Conservation (phyloP, 2,888 invertebrate species). For the Schizaphis graminum region DNA sequence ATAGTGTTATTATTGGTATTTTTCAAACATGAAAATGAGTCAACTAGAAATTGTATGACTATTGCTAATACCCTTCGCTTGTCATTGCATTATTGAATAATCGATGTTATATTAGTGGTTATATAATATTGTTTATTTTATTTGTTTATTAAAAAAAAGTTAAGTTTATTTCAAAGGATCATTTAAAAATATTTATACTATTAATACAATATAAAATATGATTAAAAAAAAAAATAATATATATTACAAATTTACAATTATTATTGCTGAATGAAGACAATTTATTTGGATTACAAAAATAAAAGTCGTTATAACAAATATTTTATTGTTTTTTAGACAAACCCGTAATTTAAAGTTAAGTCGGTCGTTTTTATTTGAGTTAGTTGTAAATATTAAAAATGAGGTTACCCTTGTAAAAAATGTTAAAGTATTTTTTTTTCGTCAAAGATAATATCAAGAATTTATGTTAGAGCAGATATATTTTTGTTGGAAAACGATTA, state of each 20-base stretch:
- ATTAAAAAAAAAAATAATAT: background rate
- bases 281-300: background rate
- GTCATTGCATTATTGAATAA: background rate
- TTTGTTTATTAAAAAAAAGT: background rate
- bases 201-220: background rate
- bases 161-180: background rate
- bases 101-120: background rate
- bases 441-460: background rate
- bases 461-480: background rate
- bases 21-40: background rate
- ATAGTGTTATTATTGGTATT: background rate
- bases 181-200: background rate
- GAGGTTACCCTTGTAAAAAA: background rate
- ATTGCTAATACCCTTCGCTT: background rate
- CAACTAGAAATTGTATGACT: background rate
- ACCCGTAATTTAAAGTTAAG: background rate
- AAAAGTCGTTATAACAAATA: background rate
- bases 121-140: background rate
- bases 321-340: background rate
- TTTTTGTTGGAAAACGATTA: background rate
- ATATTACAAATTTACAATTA: background rate
- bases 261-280: background rate
- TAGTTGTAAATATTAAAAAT: constrained; percentile 7
- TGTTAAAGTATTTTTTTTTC: background rate
- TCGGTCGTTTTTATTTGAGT: background rate